Evolutionary conservation across 2,888 invertebrate genomes (phyloP), one percentile per base, ranked within the genome.

Genomic region (Esperia sulphurella): DNA sequence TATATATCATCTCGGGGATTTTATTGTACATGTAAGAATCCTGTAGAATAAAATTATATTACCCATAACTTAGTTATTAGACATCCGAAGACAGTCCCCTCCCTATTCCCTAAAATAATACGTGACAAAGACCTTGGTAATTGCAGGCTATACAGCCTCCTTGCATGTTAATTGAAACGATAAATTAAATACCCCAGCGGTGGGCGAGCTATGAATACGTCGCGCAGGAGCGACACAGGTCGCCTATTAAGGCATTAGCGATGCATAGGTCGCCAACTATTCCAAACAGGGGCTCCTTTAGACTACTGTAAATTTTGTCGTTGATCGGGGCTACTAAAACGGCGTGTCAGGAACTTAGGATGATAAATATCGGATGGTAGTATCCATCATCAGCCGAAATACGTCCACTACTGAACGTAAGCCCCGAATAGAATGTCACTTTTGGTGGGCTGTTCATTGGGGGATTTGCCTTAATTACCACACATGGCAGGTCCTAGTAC

Each of bases 121-220:
- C 63, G 71, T 77, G 75, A 75, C 75, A 73, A 76, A 72, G 73
- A 73, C 60, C 58, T 65, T 58, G 53, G 68, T 69, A 57, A 70
- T 71, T 67, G 69, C 68, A 59, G 66, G 68, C 69, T 72, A 72
- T 70, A 14, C 39, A 8, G 39, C 9, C 14, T 64, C 65, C 61
- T 65, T 60, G 66, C 65, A 65, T 77, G 77, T 79, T 79, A 81
- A 81, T 81, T 79, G 79, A 81, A 81, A 79, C 80, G 75, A 81
- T 81, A 81, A 81, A 81, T 81, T 81, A 66, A 65, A 59, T 51
- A 57, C 42, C 63, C 67, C 70, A 63, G 71, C 65, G 69, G 65
- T 46, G 40, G 46, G 46, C 46, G 50, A 43, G 37, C 44, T 71
- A 81, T 81, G 79, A 82, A 81, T 80, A 79, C 81, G 80, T 81